Evolutionary conservation across 1,140 invertebrate species (phyloP).

Genomic region (Wiebesia pumilae): DNA sequence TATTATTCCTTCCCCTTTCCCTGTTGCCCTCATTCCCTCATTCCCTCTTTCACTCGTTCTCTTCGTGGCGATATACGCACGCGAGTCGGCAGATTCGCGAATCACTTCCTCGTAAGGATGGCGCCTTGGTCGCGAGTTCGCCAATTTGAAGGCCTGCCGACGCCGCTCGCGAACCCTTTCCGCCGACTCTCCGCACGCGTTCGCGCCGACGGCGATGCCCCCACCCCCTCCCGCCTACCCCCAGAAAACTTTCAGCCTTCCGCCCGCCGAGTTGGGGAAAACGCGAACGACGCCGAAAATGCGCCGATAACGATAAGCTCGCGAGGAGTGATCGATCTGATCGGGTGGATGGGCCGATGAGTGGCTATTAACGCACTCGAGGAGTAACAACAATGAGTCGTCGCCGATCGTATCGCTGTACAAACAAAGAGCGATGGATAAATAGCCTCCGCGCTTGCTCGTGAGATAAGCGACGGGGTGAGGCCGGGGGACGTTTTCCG

Average conservation of each 20-base stretch:
- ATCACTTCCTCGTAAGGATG: constrained; percentile 62
- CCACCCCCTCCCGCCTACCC: background rate
- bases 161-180: constrained; percentile 62
- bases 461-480: background rate
- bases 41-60: constrained; percentile 18
- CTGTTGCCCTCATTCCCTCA: too few species aligned
- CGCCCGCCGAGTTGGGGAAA: background rate
- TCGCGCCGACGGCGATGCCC: background rate
- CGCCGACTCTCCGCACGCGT: background rate
- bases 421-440: too few species aligned
- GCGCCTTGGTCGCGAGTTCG: constrained; percentile 65
- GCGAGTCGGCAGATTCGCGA: constrained; percentile 62
- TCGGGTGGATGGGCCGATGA: too few species aligned
- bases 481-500: background rate
- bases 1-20: background rate
- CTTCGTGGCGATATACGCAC: background rate
- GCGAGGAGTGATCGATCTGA: background rate
- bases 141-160: constrained; percentile 72
- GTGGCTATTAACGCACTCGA: too few species aligned
- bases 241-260: background rate
- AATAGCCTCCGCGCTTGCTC: background rate
- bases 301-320: background rate
- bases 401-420: too few species aligned
- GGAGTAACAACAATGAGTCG: too few species aligned
- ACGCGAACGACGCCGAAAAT: background rate